A percentile compares a stretch with the other conserved stretches of the same genome.
Evolutionary conservation across 2,797 vertebrate species (phyloP).

Genomic region (Poliocrania exsul): DNA sequence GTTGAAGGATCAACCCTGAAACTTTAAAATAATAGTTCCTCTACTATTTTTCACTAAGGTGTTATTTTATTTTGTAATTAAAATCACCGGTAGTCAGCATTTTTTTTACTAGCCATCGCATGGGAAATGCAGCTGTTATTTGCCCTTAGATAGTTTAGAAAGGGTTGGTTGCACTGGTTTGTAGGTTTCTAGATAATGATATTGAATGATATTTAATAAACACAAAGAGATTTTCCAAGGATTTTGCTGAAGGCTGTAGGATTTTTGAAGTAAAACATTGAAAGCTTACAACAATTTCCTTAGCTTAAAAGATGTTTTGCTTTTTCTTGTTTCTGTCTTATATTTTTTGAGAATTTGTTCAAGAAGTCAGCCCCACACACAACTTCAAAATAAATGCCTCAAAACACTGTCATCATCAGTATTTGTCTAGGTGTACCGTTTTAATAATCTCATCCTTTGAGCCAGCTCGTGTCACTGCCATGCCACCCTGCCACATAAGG

Average conservation of each 20-base stretch:
- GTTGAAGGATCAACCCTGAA: neutral
- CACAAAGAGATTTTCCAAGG: slow-evolving; percentile 19
- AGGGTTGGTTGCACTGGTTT: neutral
- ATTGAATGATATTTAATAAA: slow-evolving; percentile 53
- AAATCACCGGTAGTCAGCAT: slow-evolving; percentile 13
- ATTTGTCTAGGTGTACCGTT: slow-evolving; percentile 5
- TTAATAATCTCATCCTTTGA: slow-evolving; percentile 13
- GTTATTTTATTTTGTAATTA: slow-evolving; percentile 58
- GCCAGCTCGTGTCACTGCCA: neutral
- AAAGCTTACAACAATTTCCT: slow-evolving; percentile 65
- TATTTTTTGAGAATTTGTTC: neutral
- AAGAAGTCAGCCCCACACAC: neutral
- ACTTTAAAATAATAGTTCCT: slow-evolving; percentile 43
- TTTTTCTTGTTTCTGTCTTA: slow-evolving; percentile 46
- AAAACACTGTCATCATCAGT: neutral
- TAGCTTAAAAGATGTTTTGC: slow-evolving; percentile 46
- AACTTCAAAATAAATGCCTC: slow-evolving; percentile 19
- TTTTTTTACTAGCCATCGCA: slow-evolving; percentile 4
- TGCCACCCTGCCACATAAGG: neutral
- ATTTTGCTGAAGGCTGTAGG: slow-evolving; percentile 46
- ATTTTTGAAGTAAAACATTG: slow-evolving; percentile 64
- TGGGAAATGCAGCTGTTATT: slow-evolving; percentile 47
- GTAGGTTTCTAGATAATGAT: slow-evolving; percentile 37
- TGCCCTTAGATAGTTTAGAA: neutral
- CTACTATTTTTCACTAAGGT: slow-evolving; percentile 33